phyloP scores from a whole-genome alignment of 2,888 invertebrate species.

The Volucella bombylans region DNA sequence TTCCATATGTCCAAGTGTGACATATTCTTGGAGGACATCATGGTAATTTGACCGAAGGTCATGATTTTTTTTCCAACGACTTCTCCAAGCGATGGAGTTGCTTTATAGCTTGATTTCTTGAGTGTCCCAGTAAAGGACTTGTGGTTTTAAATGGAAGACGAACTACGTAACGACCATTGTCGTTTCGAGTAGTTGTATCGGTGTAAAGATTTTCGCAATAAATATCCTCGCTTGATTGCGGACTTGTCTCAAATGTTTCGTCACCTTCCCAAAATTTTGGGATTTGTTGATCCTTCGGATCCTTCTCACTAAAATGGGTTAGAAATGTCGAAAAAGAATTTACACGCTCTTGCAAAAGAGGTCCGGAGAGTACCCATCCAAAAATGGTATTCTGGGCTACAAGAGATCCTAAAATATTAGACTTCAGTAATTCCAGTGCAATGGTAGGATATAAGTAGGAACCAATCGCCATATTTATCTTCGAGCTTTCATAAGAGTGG shows the following conservation, averaged over 20 bases:
- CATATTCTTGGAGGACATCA: slow-evolving; percentile 43
- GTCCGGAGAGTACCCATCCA: too few species aligned
- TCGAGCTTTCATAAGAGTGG: slow-evolving; percentile 12
- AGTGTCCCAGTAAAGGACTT: background rate
- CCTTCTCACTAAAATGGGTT: background rate
- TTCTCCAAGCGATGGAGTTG: slow-evolving; percentile 8
- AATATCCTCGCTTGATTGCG: too few species aligned
- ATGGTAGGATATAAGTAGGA: slow-evolving; percentile 16
- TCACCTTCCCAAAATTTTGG: too few species aligned
- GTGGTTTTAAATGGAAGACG: slow-evolving; percentile 20
- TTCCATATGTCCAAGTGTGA: too few species aligned
- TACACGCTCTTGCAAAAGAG: too few species aligned
- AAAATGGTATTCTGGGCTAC: too few species aligned
- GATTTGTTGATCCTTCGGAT: background rate
- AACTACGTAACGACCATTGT: slow-evolving; percentile 23
- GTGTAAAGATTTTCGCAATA: slow-evolving; percentile 3
- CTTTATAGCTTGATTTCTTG: slow-evolving; percentile 6
- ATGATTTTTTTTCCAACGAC: background rate
- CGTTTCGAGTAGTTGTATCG: background rate
- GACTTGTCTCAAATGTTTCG: too few species aligned
- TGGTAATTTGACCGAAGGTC: background rate
- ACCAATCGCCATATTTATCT: slow-evolving; percentile 26
- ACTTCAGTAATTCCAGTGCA: background rate
- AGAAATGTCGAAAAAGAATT: too few species aligned
- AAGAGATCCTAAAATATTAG: too few species aligned